Percentiles rank a stretch among this genome's conserved stretches.
phyloP scores from a whole-genome alignment of 2,797 vertebrate species.

The Ispidina picta region DNA sequence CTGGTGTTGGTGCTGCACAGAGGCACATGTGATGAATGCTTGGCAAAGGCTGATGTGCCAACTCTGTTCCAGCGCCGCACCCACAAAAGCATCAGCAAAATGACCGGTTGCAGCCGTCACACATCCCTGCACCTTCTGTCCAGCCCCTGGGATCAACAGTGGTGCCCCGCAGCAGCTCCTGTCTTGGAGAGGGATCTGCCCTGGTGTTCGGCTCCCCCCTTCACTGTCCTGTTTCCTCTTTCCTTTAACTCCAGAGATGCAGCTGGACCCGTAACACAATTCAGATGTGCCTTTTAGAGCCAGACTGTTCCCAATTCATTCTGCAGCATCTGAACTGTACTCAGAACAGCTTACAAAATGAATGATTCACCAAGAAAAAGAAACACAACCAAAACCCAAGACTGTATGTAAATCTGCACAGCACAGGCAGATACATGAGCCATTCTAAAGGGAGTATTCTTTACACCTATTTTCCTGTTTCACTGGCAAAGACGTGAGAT shows the following conservation, averaged over 20 bases:
- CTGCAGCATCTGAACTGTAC: slow-evolving; percentile 29
- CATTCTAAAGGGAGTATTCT: neutral
- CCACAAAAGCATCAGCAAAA: neutral
- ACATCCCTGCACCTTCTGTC: neutral
- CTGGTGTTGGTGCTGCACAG: neutral
- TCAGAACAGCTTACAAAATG: neutral
- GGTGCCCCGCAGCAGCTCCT: neutral
- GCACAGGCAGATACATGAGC: neutral
- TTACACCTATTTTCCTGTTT: neutral
- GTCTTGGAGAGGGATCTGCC: neutral
- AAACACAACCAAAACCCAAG: neutral
- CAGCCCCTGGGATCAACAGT: neutral
- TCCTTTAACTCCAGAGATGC: neutral
- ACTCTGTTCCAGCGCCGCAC: neutral
- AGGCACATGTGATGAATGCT: fast-evolving
- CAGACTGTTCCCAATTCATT: slow-evolving; percentile 27
- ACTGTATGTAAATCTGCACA: neutral
- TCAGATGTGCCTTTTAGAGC: neutral
- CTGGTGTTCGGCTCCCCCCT: neutral
- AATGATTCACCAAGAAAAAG: neutral
- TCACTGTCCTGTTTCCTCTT: neutral
- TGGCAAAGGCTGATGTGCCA: neutral
- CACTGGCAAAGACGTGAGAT: neutral
- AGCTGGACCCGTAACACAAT: neutral
- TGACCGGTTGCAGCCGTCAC: neutral